Percentiles rank a stretch among this genome's conserved stretches.
phyloP scores from a whole-genome alignment of 2,888 invertebrate genomes.

The Heliconius ismenius region DNA sequence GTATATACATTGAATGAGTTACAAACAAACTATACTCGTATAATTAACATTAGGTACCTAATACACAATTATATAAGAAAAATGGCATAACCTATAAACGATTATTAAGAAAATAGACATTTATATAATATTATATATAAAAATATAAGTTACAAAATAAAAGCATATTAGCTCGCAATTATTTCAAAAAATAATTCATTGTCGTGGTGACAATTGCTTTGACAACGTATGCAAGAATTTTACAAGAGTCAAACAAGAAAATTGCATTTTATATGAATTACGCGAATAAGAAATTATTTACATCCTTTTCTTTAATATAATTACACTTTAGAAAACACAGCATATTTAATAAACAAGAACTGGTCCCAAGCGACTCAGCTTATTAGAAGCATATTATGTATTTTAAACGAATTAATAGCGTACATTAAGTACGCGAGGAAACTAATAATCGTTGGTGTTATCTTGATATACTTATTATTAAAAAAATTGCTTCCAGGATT shows the following conservation, averaged over 20 bases:
- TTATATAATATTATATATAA: constrained; percentile 8
- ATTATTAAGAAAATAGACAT: constrained; percentile 13
- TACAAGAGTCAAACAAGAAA: neutral
- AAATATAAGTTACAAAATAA: neutral
- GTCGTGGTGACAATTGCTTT: neutral
- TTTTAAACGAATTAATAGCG: neutral
- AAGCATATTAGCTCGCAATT: neutral
- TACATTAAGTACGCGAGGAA: neutral
- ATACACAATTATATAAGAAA: constrained; percentile 5
- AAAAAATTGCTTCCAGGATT: too few relatives aligned
- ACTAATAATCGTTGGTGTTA: neutral
- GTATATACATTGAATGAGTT: constrained; percentile 21
- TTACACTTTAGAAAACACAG: neutral
- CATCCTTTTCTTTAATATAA: neutral
- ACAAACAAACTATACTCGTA: constrained; percentile 3
- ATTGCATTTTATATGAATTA: too few relatives aligned
- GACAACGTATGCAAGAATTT: neutral
- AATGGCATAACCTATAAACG: neutral
- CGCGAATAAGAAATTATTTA: neutral
- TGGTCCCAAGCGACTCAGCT: constrained; percentile 3
- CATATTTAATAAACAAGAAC: neutral
- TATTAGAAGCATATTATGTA: neutral
- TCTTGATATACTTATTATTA: too few relatives aligned
- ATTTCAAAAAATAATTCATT: neutral
- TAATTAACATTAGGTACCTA: neutral